These are phyloP conservation scores for Petrosia ficiformis DNA, from an alignment of 37 sponge, comb jelly and placozoan genomes.

Conservation along the genomic window DNA sequence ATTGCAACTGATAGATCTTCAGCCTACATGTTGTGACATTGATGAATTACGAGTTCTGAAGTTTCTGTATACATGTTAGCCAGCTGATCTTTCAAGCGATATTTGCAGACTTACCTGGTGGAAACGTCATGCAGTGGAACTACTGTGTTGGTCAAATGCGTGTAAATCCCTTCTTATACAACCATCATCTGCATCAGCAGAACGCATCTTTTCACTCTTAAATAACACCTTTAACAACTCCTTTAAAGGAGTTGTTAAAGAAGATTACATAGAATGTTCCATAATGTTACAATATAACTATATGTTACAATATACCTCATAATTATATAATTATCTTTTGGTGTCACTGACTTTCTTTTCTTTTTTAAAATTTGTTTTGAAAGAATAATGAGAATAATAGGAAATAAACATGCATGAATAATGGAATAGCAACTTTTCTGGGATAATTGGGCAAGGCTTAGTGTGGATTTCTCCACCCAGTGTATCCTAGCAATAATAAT, in stretches of 20 bases:
- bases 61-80: slow-evolving; percentile 13
- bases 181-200: slow-evolving; percentile 47
- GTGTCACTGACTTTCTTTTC: no score
- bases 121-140: slow-evolving; percentile 4
- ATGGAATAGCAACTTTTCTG: neutral
- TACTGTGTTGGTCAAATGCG: slow-evolving; percentile 25
- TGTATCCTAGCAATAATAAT: no score
- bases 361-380: neutral
- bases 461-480: no score
- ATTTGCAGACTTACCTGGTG: slow-evolving; percentile 23
- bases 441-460: neutral
- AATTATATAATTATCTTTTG: neutral
- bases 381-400: neutral
- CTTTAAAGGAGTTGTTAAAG: no score
- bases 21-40: slow-evolving; percentile 27
- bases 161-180: slow-evolving; percentile 5
- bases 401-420: neutral
- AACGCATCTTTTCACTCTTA: slow-evolving; percentile 22
- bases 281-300: slow-evolving; percentile 29
- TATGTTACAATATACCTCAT: neutral
- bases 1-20: slow-evolving; percentile 13
- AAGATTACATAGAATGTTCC: slow-evolving; percentile 18
- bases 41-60: slow-evolving; percentile 1
- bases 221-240: slow-evolving; percentile 10
- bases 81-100: neutral